Conservation (phyloP, 2,797 vertebrate genomes). For the Melanotaenia boesemani region DNA sequence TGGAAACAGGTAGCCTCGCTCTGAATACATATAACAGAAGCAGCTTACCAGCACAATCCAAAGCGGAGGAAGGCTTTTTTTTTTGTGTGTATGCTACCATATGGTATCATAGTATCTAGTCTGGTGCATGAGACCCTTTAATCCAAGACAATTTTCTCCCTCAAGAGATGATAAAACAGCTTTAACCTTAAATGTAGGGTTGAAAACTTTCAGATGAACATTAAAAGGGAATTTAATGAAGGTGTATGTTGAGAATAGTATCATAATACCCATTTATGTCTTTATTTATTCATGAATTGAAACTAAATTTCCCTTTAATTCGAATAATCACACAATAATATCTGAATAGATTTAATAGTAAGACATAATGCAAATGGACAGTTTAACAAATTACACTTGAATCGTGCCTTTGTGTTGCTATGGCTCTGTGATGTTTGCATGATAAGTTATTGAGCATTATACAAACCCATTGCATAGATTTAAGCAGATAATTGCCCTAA, state of each 20-base stretch:
- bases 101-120: background rate
- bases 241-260: background rate
- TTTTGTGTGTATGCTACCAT: background rate
- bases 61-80: background rate
- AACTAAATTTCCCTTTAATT: background rate
- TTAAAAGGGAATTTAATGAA: background rate
- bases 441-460: background rate
- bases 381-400: background rate
- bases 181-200: background rate
- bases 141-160: background rate
- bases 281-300: background rate
- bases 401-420: background rate
- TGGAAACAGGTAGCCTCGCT: background rate
- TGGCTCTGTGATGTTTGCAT: background rate
- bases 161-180: background rate
- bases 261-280: background rate
- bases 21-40: background rate
- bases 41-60: background rate
- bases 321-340: background rate
- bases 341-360: background rate
- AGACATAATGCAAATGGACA: background rate
- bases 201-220: background rate
- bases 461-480: background rate
- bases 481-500: background rate
- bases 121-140: background rate